phyloP scores from a whole-genome alignment of 2,888 invertebrate species.

The Sminthurinus aureus region DNA sequence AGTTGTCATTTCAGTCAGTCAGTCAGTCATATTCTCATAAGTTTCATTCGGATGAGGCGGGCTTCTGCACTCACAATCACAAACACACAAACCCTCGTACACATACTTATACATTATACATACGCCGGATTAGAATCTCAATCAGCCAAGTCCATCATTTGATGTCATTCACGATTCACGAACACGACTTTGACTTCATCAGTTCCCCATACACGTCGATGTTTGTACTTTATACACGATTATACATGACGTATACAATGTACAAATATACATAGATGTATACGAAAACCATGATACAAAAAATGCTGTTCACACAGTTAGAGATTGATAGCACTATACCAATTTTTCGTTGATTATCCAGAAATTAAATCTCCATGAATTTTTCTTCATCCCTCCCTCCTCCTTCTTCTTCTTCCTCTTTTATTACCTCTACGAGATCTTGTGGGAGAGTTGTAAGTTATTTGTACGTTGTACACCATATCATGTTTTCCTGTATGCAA shows the following conservation, averaged over 20 bases:
- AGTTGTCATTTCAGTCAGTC: constrained; percentile 30
- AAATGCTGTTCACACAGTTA: too few species aligned
- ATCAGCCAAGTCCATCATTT: constrained; percentile 43
- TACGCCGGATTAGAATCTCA: constrained; percentile 45
- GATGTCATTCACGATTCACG: constrained; percentile 49
- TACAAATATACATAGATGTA: background rate
- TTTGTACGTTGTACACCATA: background rate
- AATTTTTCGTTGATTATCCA: background rate
- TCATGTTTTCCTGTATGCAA: too few species aligned
- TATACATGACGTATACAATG: background rate
- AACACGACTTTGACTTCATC: constrained; percentile 45
- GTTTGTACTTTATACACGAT: background rate
- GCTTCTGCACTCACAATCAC: constrained; percentile 6
- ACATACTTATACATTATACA: background rate
- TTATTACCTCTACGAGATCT: too few species aligned
- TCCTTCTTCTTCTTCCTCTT: background rate
- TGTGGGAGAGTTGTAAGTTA: background rate
- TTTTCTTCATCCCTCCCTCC: background rate
- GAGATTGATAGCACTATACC: too few species aligned
- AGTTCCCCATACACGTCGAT: constrained; percentile 16
- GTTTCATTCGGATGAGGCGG: constrained; percentile 19
- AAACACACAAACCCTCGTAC: background rate
- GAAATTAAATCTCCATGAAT: background rate
- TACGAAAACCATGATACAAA: background rate
- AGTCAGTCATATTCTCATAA: constrained; percentile 31